Evolutionary conservation across 1,140 invertebrate genomes (phyloP).

Genomic region (Leptinotarsa lineolata): DNA sequence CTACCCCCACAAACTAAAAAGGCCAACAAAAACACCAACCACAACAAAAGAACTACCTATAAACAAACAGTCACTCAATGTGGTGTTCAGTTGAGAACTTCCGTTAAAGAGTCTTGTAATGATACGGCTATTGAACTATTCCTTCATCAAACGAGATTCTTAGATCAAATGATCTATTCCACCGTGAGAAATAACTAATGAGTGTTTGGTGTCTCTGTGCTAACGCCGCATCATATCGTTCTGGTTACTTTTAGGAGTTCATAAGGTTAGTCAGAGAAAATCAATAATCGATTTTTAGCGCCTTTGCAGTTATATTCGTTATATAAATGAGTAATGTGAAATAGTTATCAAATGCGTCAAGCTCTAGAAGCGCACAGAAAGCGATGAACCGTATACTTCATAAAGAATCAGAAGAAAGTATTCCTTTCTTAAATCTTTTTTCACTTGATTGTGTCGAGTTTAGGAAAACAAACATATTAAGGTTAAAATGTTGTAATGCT

Average conservation of each 20-base stretch:
- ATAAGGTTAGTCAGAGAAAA: constrained; percentile 7
- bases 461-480: too few species aligned
- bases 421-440: too few species aligned
- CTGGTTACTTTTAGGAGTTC: not conserved
- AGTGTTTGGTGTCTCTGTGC: constrained; percentile 14
- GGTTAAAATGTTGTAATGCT: too few species aligned
- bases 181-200: constrained; percentile 23
- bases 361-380: too few species aligned
- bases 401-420: too few species aligned
- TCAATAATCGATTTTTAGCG: too few species aligned
- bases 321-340: too few species aligned
- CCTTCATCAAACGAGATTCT: constrained; percentile 16
- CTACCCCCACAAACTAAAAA: not conserved
- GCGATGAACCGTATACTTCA: too few species aligned
- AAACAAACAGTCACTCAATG: constrained; percentile 23
- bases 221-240: not conserved
- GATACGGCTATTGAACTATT: constrained; percentile 24
- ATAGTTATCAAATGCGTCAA: too few species aligned
- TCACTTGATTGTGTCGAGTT: too few species aligned
- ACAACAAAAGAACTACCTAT: constrained; percentile 16
- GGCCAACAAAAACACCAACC: constrained; percentile 1
- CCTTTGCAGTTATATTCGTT: too few species aligned
- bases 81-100: constrained; percentile 24
- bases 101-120: constrained; percentile 21
- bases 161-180: constrained; percentile 24